Conservation (phyloP, 2,113 vertebrate species). For the Heptranchias perlo region DNA sequence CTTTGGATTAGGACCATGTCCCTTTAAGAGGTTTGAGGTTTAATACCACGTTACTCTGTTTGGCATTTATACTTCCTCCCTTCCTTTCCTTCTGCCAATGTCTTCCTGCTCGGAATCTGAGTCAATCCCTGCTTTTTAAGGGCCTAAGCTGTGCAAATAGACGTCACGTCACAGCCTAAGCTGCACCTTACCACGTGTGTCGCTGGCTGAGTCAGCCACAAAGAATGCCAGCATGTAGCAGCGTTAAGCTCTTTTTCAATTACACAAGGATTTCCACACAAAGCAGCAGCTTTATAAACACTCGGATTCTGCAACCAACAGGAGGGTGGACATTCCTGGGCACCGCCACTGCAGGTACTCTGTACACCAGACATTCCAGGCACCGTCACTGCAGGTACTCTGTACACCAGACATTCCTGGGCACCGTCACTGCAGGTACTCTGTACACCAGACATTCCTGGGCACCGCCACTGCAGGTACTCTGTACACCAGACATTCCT, state of each 20-base stretch:
- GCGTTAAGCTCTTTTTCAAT: constrained; percentile 14
- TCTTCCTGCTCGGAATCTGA: neutral
- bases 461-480: no score
- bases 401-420: no score
- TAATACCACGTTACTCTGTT: neutral
- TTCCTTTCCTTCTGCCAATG: neutral
- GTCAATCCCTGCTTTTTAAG: constrained; percentile 28
- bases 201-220: neutral
- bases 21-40: constrained; percentile 14
- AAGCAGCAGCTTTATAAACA: neutral
- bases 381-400: neutral
- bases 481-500: no score
- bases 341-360: neutral
- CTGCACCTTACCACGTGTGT: constrained; percentile 11
- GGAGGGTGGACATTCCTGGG: neutral
- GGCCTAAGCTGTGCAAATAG: constrained; percentile 17
- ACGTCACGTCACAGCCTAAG: constrained; percentile 16
- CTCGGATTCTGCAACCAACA: no score
- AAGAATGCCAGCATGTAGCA: neutral
- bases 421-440: no score
- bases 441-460: no score
- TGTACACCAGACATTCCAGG: neutral
- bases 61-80: neutral
- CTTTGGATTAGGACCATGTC: neutral
- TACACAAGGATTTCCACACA: neutral